Evolutionary conservation across 2,113 vertebrate genomes (phyloP).

Genomic region (Rallus limicola): DNA sequence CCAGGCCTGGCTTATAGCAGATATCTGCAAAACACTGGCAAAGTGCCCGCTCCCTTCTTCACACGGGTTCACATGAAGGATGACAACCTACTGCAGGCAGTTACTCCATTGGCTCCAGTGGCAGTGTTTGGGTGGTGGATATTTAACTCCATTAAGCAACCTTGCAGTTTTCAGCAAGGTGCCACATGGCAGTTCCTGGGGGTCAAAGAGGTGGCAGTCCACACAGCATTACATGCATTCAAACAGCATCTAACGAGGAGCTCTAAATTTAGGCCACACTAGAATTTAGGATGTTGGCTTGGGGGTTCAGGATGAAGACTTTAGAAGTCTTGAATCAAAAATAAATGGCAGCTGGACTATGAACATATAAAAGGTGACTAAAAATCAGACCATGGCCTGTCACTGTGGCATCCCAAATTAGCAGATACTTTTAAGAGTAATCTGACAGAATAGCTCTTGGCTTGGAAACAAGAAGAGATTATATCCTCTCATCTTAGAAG

Average conservation of each 20-base stretch:
- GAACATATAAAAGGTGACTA: background rate
- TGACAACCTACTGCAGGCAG: conserved; percentile 9
- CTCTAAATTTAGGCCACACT: background rate
- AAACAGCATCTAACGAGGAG: background rate
- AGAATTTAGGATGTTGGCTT: background rate
- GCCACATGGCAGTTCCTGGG: background rate
- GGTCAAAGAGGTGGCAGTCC: background rate
- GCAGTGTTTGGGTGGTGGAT: background rate
- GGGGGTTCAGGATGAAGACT: background rate
- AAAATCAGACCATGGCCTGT: background rate
- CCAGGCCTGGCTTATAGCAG: background rate
- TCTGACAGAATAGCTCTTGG: background rate
- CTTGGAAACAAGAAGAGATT: background rate
- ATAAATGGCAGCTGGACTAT: background rate
- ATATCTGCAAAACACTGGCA: conserved; percentile 22
- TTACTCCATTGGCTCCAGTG: background rate
- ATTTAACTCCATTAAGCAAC: background rate
- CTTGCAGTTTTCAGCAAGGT: background rate
- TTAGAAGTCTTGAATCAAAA: background rate
- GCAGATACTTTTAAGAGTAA: background rate
- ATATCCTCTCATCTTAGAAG: background rate
- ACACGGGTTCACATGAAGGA: background rate
- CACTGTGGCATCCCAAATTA: background rate
- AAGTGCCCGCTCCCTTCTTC: background rate
- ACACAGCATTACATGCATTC: accelerated